Base-by-base conservation (phyloP, 2,888 invertebrate species). In the Volucella inanis region DNA sequence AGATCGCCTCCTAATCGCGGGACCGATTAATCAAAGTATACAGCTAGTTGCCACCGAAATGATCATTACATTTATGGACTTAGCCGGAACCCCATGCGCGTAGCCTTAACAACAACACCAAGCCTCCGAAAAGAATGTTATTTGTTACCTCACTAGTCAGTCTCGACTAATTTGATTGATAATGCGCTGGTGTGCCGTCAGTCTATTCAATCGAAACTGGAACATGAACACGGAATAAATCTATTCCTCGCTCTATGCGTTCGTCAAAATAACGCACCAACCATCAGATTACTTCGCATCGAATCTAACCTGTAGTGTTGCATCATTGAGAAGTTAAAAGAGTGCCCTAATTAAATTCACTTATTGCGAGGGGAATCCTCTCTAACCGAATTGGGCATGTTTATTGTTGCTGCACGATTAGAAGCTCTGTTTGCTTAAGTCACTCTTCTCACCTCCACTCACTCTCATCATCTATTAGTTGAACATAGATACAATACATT, bases 281-380 rank as follows among this genome's bases (percentile, higher is more conserved):
- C 31, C 38, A 31, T 4, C 54, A 54, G 50, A 45, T 31, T 31
- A 1, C 31, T 31, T 4, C 31, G 31, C 22, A 45, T 38, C 50
- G 52, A 47, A 39, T 70, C 39, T 43, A 79, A 65, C 52, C 59
- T 79, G 72, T 72, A 61, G 15, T n/a, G 52, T 79, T 84, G 83
- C 79, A 64, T 83, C 83, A 83, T 15, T 22, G 18, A 11, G 18
- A 12, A 31, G 10, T n/a, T 61, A 59, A 54, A 71, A 75, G 43
- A 75, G 54, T 52, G 50, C 79, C 70, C 74, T 79, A 79, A 79
- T 84, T 84, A 70, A 84, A 79, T 62, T 54, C 79, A 68, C 64
- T 77, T 64, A 72, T 57, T 83, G 64, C 22, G 41, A n/a, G 15
- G 41, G 31, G 31, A 31, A 31, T 31, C 43, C 15, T 31, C n/a